These are phyloP conservation scores for Drosophila repleta DNA, from an alignment of 1,140 invertebrate species.

Conservation along the genomic window DNA sequence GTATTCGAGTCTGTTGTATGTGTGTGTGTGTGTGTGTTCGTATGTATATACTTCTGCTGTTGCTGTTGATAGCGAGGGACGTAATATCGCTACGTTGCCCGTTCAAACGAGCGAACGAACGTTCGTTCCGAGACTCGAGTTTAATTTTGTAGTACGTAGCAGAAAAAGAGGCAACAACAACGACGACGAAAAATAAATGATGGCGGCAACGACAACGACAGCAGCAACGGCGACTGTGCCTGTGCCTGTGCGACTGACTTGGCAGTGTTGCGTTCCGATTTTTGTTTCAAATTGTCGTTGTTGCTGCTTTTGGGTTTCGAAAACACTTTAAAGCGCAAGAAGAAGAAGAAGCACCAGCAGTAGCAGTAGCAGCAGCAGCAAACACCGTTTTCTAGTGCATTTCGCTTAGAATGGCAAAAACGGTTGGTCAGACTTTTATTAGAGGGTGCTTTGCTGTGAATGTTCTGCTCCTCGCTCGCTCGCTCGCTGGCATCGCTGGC, in stretches of 20 bases:
- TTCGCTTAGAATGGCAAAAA: conserved; percentile 81
- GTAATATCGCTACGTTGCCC: conserved; percentile 80
- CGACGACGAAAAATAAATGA: conserved; percentile 74
- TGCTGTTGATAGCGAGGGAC: conserved; percentile 72
- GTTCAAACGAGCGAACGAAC: conserved; percentile 69
- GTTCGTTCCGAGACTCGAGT: conserved; percentile 74
- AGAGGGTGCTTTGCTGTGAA: conserved; percentile 51
- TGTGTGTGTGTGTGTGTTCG: conserved; percentile 37
- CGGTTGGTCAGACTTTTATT: conserved; percentile 50
- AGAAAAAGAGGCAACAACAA: conserved; percentile 65
- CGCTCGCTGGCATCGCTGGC: conserved; percentile 29
- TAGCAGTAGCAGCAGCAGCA: conserved; percentile 23
- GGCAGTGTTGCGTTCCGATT: conserved; percentile 81
- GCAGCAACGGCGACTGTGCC: conserved; percentile 14
- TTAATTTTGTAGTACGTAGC: conserved; percentile 81
- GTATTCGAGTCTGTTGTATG: conserved; percentile 20
- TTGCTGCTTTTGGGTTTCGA: conserved; percentile 59
- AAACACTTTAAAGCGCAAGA: conserved; percentile 67
- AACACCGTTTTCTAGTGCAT: conserved; percentile 65
- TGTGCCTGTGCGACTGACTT: conserved; percentile 58
- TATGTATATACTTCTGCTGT: conserved; percentile 42
- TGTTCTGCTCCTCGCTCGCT: conserved; percentile 34
- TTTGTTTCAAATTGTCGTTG: conserved; percentile 66
- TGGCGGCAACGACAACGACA: conserved; percentile 50
- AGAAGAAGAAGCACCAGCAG: conserved; percentile 28